Evolutionary conservation across 2,797 vertebrate species (phyloP), one percentile per base, ranked within the genome.

Genomic region (Hirundo rustica): DNA sequence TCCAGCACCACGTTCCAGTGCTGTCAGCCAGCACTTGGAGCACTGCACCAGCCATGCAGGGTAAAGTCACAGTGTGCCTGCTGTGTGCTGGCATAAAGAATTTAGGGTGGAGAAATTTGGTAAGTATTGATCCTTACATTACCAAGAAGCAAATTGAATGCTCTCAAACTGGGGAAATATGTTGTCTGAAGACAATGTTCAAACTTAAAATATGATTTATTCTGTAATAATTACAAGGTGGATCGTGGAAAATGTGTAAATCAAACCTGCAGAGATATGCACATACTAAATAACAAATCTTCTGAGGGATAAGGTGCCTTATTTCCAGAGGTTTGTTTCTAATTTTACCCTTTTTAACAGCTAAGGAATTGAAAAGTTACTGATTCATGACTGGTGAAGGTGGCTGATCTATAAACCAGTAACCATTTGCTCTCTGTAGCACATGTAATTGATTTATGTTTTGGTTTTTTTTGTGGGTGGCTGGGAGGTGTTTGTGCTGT

Each of bases 11-110:
- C 1, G 0, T 47, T n/a, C 32, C 32, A n/a, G 16, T 51, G 2
- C 50, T 61, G 36, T 10, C 20, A 78, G 47, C 14, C 50, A 40
- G 9, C 26, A 0, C 47, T 26, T 26, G 29, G 26, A 32, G 57
- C 27, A 6, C 22, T 30, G 32, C 36, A n/a, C 16, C 48, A 38
- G 58, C 12, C 9, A 0, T 5, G 51, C 21, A 34, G 58, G 50
- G 38, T 9, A 6, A 14, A 0, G 1, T 11, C 74, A 26, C 14
- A 44, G 20, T 0, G 1, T 71, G 60, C 66, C 32, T 3, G 7
- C 3, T 2, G 1, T 53, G 7, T 45, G 38, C 54, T 77, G 73
- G 7, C 66, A 30, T 29, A 10, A 32, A 50, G 53, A 67, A 16
- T 62, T 40, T 23, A 36, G 72, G 36, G 29, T 30, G 34, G 44